phyloP scores from a whole-genome alignment of 64 coral and sea anemone species.

The Montipora sp. region DNA sequence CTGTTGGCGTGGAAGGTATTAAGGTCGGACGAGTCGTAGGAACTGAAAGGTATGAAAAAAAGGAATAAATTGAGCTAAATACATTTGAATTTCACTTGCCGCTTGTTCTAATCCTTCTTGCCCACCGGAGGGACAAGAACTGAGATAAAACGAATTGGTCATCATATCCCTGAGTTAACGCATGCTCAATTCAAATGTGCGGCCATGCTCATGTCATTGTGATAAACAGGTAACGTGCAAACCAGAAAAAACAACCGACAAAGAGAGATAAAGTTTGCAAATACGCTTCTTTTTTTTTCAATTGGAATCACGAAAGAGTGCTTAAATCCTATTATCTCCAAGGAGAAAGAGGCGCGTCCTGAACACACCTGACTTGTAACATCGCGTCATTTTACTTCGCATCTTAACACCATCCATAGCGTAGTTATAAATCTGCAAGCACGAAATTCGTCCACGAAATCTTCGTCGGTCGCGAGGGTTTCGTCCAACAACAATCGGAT shows the following conservation, averaged over 20 bases:
- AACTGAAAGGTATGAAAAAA: slow-evolving; percentile 9
- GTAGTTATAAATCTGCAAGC: slow-evolving; percentile 76
- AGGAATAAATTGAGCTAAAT: not conserved
- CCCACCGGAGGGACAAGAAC: too few relatives aligned
- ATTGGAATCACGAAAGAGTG: not conserved
- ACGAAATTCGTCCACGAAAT: slow-evolving; percentile 73
- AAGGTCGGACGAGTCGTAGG: slow-evolving; percentile 3
- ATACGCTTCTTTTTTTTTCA: too few relatives aligned
- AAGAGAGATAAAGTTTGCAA: too few relatives aligned
- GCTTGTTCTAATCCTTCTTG: too few relatives aligned
- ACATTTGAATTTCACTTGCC: too few relatives aligned
- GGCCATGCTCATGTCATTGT: too few relatives aligned
- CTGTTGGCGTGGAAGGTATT: not conserved
- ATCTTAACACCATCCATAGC: slow-evolving; percentile 58
- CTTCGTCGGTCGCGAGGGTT: slow-evolving; percentile 25
- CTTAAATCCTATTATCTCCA: not conserved
- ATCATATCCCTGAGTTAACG: too few relatives aligned
- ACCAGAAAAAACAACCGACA: too few relatives aligned
- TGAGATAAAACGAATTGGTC: too few relatives aligned
- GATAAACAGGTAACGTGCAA: too few relatives aligned
- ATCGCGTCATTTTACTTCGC: slow-evolving; percentile 40
- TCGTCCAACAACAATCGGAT: slow-evolving; percentile 45
- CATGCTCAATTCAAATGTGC: too few relatives aligned
- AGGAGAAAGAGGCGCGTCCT: too few relatives aligned
- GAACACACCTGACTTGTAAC: slow-evolving; percentile 31